Percentiles rank a stretch among this genome's conserved stretches.
phyloP scores from a whole-genome alignment of 2,797 vertebrate genomes.

The Thripadectes ignobilis region DNA sequence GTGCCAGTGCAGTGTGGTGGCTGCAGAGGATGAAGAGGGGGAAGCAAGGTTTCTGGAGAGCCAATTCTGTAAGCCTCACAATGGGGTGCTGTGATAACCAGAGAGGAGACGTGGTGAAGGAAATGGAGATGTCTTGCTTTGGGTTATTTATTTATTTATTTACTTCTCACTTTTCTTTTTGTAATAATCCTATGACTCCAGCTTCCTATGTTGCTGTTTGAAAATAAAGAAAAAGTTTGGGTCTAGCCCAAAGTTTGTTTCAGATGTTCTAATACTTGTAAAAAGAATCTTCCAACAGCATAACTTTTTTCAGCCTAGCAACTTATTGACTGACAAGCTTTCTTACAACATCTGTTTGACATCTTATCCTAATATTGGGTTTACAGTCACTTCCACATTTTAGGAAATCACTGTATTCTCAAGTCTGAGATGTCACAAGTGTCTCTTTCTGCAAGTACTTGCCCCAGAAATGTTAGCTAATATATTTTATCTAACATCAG shows the following conservation, averaged over 20 bases:
- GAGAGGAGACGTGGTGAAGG: background rate
- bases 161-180: background rate
- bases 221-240: background rate
- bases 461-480: slow-evolving; percentile 55
- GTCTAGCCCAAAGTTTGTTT: background rate
- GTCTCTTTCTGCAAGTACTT: slow-evolving; percentile 23
- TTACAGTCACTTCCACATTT: slow-evolving; percentile 4
- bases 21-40: background rate
- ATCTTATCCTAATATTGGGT: slow-evolving; percentile 17
- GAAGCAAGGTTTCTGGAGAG: background rate
- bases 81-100: background rate
- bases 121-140: background rate
- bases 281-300: background rate
- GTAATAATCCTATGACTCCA: background rate
- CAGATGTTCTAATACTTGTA: background rate
- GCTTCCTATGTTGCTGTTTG: background rate
- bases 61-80: background rate
- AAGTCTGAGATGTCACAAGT: slow-evolving; percentile 29
- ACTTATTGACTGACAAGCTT: slow-evolving; percentile 13
- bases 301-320: background rate
- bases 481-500: slow-evolving; percentile 32
- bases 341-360: background rate
- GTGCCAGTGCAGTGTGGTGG: no score
- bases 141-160: background rate
- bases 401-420: slow-evolving; percentile 18